These are phyloP conservation scores for Diarsia dahlii DNA, from an alignment of 2,888 invertebrate genomes.

Conservation along the genomic window DNA sequence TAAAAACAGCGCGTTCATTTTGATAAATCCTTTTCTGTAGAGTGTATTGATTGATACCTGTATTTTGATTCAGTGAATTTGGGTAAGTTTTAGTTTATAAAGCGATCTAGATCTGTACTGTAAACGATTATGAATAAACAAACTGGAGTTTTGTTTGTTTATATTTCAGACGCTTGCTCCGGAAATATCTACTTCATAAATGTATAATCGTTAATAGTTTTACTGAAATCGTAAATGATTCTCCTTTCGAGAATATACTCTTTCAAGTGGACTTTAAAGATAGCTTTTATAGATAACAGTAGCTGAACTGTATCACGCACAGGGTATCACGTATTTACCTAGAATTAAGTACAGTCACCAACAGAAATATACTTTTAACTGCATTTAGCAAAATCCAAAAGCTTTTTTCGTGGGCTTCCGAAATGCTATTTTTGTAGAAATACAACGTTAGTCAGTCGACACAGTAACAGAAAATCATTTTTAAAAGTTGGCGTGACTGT, in stretches of 20 bases:
- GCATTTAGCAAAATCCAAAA: too few relatives aligned
- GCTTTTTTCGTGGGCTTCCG: too few relatives aligned
- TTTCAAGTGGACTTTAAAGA: not conserved
- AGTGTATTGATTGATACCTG: conserved; percentile 46
- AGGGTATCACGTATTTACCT: too few relatives aligned
- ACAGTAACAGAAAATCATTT: too few relatives aligned
- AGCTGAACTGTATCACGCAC: not conserved
- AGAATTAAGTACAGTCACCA: too few relatives aligned
- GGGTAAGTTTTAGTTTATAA: conserved; percentile 46
- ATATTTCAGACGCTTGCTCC: not conserved
- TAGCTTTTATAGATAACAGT: not conserved
- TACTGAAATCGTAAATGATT: not conserved
- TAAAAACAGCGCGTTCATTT: conserved; percentile 36
- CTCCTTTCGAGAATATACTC: too few relatives aligned
- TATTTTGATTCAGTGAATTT: conserved; percentile 43
- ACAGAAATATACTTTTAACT: too few relatives aligned
- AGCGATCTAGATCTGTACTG: conserved; percentile 12
- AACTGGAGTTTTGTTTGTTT: conserved; percentile 25
- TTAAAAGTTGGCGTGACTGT: too few relatives aligned
- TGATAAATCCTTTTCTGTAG: conserved; percentile 11
- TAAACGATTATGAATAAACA: conserved; percentile 28
- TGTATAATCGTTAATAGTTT: not conserved
- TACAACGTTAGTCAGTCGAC: too few relatives aligned
- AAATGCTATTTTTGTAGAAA: too few relatives aligned
- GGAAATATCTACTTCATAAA: not conserved